phyloP scores from a whole-genome alignment of 1,140 invertebrate species.

The Pinna nobilis region DNA sequence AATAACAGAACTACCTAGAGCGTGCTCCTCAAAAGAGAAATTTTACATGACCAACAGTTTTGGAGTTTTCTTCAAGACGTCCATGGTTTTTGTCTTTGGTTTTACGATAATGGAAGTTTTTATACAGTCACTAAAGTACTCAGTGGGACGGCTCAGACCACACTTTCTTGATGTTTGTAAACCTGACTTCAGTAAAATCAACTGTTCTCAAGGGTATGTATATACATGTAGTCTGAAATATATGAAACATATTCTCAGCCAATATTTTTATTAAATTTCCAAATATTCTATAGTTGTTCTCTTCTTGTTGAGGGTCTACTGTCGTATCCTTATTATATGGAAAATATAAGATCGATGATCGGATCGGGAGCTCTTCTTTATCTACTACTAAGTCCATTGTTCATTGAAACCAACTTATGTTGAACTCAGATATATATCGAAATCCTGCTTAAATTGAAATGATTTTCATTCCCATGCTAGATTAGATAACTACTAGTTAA shows the following conservation, averaged over 20 bases:
- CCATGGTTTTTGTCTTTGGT: slow-evolving; percentile 88
- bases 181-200: slow-evolving; percentile 43
- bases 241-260: slow-evolving; percentile 36
- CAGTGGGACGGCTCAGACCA: slow-evolving; percentile 91
- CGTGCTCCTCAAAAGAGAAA: background rate
- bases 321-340: background rate
- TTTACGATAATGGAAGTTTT: slow-evolving; percentile 83
- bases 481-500: too few species aligned
- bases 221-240: slow-evolving; percentile 5
- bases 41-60: slow-evolving; percentile 21
- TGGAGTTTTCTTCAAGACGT: slow-evolving; percentile 68
- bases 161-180: slow-evolving; percentile 86
- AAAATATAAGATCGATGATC: background rate
- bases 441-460: too few species aligned
- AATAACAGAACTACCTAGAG: slow-evolving; percentile 47
- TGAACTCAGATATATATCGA: too few species aligned
- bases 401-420: too few species aligned
- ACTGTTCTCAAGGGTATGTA: slow-evolving; percentile 48
- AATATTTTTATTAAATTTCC: background rate
- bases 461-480: too few species aligned
- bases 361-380: too few species aligned
- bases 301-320: background rate
- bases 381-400: too few species aligned
- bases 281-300: background rate
- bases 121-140: slow-evolving; percentile 94